phyloP scores from a whole-genome alignment of 2,888 invertebrate species.

The Galerucella calmariensis region DNA sequence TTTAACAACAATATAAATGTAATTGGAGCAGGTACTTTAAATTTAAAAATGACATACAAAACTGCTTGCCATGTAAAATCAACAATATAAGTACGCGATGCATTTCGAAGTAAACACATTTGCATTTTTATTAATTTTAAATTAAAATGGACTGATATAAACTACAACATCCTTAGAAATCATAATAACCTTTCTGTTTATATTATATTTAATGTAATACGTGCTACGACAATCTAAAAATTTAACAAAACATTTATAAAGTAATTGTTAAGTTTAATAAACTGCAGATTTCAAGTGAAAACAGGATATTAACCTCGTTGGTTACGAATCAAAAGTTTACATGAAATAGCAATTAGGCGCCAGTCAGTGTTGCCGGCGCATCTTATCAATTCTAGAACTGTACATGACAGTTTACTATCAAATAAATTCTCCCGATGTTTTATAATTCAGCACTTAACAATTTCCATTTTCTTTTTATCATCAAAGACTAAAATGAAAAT shows the following conservation, averaged over 20 bases:
- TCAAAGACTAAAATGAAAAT: no score
- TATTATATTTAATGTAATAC: no score
- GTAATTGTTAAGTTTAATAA: not conserved
- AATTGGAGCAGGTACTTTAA: slow-evolving; percentile 32
- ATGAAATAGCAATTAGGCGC: not conserved
- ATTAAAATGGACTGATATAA: not conserved
- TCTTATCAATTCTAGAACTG: no score
- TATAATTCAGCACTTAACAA: no score
- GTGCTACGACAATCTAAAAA: not conserved
- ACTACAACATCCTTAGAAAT: no score
- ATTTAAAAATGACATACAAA: slow-evolving; percentile 31
- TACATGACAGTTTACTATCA: no score
- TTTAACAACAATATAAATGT: slow-evolving; percentile 17
- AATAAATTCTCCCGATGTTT: no score
- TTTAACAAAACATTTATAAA: not conserved
- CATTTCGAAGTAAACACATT: not conserved
- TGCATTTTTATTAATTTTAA: not conserved
- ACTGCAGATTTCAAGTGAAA: not conserved
- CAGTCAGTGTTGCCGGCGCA: not conserved
- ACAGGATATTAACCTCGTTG: not conserved
- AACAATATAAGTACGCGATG: not conserved
- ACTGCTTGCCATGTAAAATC: slow-evolving; percentile 19
- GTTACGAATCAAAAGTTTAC: not conserved
- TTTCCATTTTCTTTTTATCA: no score
- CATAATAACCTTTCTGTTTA: no score